A percentile compares a stretch with the other conserved stretches of the same genome.
Conservation (phyloP, 2,113 vertebrate species). For the Larimichthys polyactis region DNA sequence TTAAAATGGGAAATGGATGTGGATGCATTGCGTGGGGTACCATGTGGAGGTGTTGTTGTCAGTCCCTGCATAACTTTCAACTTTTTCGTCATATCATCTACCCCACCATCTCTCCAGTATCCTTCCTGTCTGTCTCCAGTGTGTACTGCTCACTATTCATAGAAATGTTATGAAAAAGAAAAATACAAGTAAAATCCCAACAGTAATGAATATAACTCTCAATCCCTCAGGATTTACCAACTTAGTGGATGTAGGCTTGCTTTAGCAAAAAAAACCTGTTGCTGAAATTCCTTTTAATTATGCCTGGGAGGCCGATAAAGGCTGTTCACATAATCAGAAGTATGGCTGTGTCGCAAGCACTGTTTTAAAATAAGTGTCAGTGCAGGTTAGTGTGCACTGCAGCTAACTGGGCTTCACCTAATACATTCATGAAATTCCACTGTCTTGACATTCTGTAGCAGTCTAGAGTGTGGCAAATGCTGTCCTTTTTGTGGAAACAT, state of each 20-base stretch:
- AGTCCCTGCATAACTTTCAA: constrained; percentile 35
- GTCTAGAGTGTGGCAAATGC: constrained; percentile 44
- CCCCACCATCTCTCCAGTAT: constrained; percentile 7
- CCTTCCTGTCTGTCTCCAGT: constrained; percentile 28
- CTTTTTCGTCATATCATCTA: constrained; percentile 21
- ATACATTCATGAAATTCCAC: constrained; percentile 67
- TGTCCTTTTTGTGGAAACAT: constrained; percentile 60
- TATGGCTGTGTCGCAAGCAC: background rate
- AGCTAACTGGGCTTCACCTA: constrained; percentile 47
- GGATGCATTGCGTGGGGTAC: background rate
- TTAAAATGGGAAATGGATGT: constrained; percentile 26
- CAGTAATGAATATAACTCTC: constrained; percentile 25
- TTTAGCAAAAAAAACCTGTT: constrained; percentile 8
- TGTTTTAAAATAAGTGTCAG: constrained; percentile 20
- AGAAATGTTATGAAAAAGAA: constrained; percentile 1
- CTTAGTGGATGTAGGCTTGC: background rate
- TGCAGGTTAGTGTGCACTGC: constrained; percentile 34
- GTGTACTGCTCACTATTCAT: constrained; percentile 30
- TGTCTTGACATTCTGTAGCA: constrained; percentile 54
- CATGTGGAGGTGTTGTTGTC: constrained; percentile 41
- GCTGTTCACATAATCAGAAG: constrained; percentile 5
- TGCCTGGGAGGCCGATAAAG: constrained; percentile 23
- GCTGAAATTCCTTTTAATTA: constrained; percentile 33
- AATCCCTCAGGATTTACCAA: constrained; percentile 7
- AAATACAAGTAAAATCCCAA: constrained; percentile 23